Percentiles rank a stretch among this genome's conserved stretches.
These are phyloP conservation scores for Acanthoscelides obtectus DNA, from an alignment of 2,888 invertebrate genomes.

Conservation along the genomic window DNA sequence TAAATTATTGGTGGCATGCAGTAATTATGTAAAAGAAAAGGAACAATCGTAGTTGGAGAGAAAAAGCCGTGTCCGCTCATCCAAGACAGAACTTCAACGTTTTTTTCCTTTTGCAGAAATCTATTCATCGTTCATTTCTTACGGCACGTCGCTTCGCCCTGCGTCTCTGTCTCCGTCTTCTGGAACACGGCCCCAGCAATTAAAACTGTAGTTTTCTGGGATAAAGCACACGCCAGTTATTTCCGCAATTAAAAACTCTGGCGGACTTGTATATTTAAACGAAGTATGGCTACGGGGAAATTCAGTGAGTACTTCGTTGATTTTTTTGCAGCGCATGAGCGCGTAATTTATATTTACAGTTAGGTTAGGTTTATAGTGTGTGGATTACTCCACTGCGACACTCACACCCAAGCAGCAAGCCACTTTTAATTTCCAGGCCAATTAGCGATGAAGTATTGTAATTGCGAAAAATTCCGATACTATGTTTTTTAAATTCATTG, in stretches of 20 bases:
- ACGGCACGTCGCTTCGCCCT: neutral
- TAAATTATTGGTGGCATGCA: neutral
- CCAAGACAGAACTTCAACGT: neutral
- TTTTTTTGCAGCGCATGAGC: no score
- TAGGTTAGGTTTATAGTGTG: no score
- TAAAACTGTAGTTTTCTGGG: constrained; percentile 6
- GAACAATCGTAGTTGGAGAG: neutral
- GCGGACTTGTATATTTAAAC: neutral
- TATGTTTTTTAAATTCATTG: no score
- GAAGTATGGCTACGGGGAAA: neutral
- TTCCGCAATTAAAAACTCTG: constrained; percentile 9
- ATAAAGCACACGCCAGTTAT: constrained; percentile 8
- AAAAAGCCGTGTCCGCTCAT: neutral
- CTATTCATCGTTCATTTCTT: neutral
- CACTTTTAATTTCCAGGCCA: no score
- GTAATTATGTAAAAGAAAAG: neutral
- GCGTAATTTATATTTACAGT: no score
- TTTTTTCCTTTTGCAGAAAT: neutral
- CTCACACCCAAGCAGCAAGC: no score
- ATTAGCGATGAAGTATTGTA: no score
- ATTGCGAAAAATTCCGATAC: no score
- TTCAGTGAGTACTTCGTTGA: no score
- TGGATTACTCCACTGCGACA: no score
- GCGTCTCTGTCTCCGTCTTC: neutral
- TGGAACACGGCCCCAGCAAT: neutral